These are phyloP conservation scores for Numenius phaeopus DNA, from an alignment of 2,797 vertebrate genomes.

Conservation along the genomic window DNA sequence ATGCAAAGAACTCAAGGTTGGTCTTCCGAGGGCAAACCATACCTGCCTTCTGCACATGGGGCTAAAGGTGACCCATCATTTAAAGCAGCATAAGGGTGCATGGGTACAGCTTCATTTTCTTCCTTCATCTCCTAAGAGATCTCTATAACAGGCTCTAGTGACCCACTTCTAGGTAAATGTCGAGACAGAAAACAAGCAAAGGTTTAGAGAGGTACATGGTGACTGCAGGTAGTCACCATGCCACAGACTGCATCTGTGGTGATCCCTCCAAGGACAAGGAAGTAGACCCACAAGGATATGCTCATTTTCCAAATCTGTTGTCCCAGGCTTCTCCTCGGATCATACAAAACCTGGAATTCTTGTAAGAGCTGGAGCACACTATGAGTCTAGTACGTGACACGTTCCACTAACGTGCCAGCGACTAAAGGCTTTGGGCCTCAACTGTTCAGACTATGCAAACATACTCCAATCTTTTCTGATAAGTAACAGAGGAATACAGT, in stretches of 20 bases:
- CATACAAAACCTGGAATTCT: neutral
- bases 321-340: neutral
- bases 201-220: neutral
- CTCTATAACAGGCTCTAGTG: neutral
- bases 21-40: neutral
- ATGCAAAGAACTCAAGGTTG: neutral
- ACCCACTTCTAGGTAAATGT: neutral
- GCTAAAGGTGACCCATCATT: neutral
- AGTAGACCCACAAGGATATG: neutral
- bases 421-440: neutral
- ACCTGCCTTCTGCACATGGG: neutral
- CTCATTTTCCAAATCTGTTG: neutral
- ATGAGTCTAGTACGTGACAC: rapidly evolving
- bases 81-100: neutral
- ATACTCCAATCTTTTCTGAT: neutral
- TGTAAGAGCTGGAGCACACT: neutral
- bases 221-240: neutral
- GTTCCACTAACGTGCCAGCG: neutral
- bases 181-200: neutral
- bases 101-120: neutral
- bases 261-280: neutral
- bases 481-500: neutral
- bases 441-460: neutral
- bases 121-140: neutral
- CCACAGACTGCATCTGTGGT: rapidly evolving